These are phyloP conservation scores for Oligia fasciuncula DNA, from an alignment of 2,888 invertebrate species.

Conservation along the genomic window DNA sequence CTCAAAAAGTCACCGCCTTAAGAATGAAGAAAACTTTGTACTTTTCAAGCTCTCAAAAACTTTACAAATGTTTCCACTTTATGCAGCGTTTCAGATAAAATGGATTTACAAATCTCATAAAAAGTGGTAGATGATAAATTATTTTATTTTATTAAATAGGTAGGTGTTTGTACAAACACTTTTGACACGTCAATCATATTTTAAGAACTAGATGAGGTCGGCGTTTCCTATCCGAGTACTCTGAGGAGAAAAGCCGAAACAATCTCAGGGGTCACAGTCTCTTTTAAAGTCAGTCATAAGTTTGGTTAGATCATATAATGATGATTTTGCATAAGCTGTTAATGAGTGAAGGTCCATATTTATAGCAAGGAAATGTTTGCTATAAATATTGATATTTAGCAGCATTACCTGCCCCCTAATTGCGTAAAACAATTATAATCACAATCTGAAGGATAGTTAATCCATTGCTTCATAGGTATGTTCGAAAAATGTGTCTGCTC, in stretches of 20 bases:
- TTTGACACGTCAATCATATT: not conserved
- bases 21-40: constrained; percentile 8
- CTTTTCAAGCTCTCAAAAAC: constrained; percentile 15
- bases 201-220: too few relatives aligned
- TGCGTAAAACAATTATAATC: too few relatives aligned
- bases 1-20: not conserved
- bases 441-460: too few relatives aligned
- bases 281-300: too few relatives aligned
- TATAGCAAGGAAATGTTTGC: not conserved
- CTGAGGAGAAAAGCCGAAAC: not conserved
- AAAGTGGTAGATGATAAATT: not conserved
- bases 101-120: not conserved
- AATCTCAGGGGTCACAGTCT: not conserved
- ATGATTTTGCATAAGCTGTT: not conserved
- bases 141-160: too few relatives aligned
- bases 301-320: not conserved
- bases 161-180: not conserved
- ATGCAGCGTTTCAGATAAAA: not conserved
- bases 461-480: not conserved
- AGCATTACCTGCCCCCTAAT: not conserved
- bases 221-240: not conserved
- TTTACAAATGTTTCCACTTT: not conserved
- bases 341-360: not conserved
- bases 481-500: not conserved
- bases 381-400: not conserved